Conservation (phyloP, 92 coral and sea anemone genomes). For the Porites cylindrica region DNA sequence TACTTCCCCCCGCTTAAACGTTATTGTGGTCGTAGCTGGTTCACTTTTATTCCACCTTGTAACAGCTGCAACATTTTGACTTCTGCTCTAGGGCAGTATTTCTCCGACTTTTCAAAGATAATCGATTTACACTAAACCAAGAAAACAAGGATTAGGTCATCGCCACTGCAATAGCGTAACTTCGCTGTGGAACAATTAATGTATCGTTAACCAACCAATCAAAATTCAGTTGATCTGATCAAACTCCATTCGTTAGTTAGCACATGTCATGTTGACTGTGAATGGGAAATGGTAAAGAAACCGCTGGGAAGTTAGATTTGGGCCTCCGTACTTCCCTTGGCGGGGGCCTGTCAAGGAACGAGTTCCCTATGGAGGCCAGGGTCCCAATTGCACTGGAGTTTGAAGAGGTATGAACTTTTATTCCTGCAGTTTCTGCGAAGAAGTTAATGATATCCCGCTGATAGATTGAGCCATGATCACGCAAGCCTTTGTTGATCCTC, state of each 20-base stretch:
- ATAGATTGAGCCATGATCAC: background rate
- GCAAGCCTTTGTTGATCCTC: background rate
- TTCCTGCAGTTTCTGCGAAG: slow-evolving; percentile 8
- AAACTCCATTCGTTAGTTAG: slow-evolving; percentile 37
- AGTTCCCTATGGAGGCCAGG: slow-evolving; percentile 62
- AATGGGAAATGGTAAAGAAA: slow-evolving; percentile 34
- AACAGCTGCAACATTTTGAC: slow-evolving; percentile 23
- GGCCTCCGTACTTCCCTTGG: slow-evolving; percentile 49
- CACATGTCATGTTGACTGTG: slow-evolving; percentile 15
- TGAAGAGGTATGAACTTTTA: slow-evolving; percentile 46
- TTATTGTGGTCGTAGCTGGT: slow-evolving; percentile 45
- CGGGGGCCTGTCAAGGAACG: slow-evolving; percentile 31
- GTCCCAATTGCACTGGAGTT: slow-evolving; percentile 61
- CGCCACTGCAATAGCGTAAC: slow-evolving; percentile 49
- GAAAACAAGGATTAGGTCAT: slow-evolving; percentile 37
- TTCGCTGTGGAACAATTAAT: slow-evolving; percentile 29
- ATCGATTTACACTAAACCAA: background rate
- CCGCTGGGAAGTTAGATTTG: background rate
- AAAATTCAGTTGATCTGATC: slow-evolving; percentile 65
- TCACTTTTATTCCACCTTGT: slow-evolving; percentile 22
- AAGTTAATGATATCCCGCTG: background rate
- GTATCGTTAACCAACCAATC: slow-evolving; percentile 61
- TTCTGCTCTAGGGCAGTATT: background rate
- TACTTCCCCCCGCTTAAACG: slow-evolving; percentile 4
- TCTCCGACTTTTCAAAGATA: background rate